Evolutionary conservation across 2,113 vertebrate species (phyloP), one percentile per base, ranked within the genome.

Genomic region (Scalopus aquaticus): DNA sequence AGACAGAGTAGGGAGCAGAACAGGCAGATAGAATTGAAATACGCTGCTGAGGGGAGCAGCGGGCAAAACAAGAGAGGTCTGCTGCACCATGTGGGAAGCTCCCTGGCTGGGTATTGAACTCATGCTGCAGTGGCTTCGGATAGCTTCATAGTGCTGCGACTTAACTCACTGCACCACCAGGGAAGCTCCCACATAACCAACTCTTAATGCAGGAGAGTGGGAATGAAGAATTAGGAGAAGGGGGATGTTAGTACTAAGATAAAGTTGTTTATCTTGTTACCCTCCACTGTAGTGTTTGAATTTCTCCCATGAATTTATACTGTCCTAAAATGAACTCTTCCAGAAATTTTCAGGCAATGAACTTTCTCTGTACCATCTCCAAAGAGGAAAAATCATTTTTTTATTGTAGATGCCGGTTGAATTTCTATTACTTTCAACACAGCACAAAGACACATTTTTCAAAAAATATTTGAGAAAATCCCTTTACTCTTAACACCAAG

Each of bases 371-470:
- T 39, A 62, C 2, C 51, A 58, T 8, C 13, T 54, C n/a, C 20
- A 85, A 92, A 86, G 30, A 62, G 78, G 79, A 44, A 54, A 92
- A 85, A 70, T 73, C 19, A 19, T n/a, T 74, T 77, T 24, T 49
- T 42, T 62, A 77, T 46, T 69, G 35, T 4, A 88, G 7, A 24
- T 74, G 32, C 22, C 20, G 51, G n/a, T 44, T 95, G 58, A 95
- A 79, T 89, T 78, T 78, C 4, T 76, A 4, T 77, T 51, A 35
- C 77, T 92, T 91, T 95, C 78, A 84, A 82, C 54, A 74, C 4
- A 49, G 16, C 7, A 32, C 39, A 85, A 79, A 84, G 35, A 49
- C 60, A 56, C 20, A 22, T 56, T 60, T 28, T 62, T 60, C n/a
- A 64, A 64, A 64, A 64, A 84, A 85, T 86, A 86, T 70, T 78